Base-by-base conservation (phyloP, 2,888 invertebrate genomes). In the Acrobasis repandana region DNA sequence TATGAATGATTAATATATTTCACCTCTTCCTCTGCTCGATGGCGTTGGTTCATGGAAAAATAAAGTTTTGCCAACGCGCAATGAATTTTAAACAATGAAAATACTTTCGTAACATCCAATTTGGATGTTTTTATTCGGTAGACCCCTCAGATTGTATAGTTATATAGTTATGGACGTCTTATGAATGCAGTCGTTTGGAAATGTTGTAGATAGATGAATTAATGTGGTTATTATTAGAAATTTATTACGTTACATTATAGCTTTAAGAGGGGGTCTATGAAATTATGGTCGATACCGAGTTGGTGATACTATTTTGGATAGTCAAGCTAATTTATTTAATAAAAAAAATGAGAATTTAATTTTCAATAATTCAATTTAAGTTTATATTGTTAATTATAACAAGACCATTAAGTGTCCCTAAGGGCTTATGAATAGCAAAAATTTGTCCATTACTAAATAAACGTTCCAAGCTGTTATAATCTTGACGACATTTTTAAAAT, bases 191-290 rank as follows among this genome's bases (percentile, higher is more conserved):
- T 85, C 84, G 82, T 73, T 74, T 65, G 68, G 59, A 67, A 72
- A 74, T 75, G 76, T 77, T 80, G 77, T 87, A 86, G 83, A 84
- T 88, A 86, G 83, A 88, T 76, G 78, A 84, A 83, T 85, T 83
- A 83, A 87, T 82, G 85, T 85, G 83, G 85, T 86, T 85, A 80
- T 70, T 66, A 72, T 61, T 85, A 87, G 82, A 83, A 68, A 77
- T 77, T 83, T 82, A 84, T 82, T 84, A 72, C 73, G 79, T 84
- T 82, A 73, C 69, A 76, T 76, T 77, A 67, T 79, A 83, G 76
- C 64, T 46, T 58, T 83, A 81, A 82, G 71, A 68, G 74, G 38
- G 20, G 38, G 54, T 15, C 38, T 54, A 18, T 38, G 6, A 14
- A 1, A 54, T 20, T 54, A 9, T 11, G n/a, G 0, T 11, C 15